A percentile compares a stretch with the other conserved stretches of the same genome.
These are phyloP conservation scores for Pygmarrhopalites habei DNA, from an alignment of 1,140 invertebrate species.

Conservation along the genomic window DNA sequence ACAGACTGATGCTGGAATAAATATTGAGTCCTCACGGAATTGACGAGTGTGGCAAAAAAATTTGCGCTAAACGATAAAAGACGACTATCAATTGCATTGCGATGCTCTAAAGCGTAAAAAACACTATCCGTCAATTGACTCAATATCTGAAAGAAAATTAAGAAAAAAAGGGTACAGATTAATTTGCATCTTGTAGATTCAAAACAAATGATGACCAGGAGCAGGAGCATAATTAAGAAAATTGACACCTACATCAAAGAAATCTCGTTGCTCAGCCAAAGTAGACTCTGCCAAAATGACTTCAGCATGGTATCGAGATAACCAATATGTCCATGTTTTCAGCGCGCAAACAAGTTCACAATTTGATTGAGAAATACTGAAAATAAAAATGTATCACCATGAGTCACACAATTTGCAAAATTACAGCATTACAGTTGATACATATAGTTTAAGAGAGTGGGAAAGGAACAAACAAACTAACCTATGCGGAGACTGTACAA, in stretches of 20 bases:
- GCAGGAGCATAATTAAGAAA: no score
- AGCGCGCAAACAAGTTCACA: constrained; percentile 59
- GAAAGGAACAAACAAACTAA: no score
- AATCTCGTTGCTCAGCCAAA: constrained; percentile 25
- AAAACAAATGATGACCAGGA: no score
- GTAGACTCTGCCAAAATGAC: constrained; percentile 31
- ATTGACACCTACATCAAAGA: no score
- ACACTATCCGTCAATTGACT: constrained; percentile 21
- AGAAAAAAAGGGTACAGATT: no score
- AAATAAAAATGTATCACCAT: no score
- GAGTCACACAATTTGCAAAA: no score
- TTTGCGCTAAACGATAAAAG: constrained; percentile 23
- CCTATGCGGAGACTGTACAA: constrained; percentile 21
- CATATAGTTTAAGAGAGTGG: no score
- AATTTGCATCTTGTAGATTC: no score
- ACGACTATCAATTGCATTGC: constrained; percentile 9
- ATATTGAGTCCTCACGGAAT: constrained; percentile 34
- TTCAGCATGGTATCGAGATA: constrained; percentile 43
- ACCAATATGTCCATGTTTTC: constrained; percentile 60
- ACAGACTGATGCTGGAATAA: constrained; percentile 25
- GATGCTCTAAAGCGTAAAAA: constrained; percentile 31
- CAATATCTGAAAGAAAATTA: constrained; percentile 33
- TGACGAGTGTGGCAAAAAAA: constrained; percentile 33
- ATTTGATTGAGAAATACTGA: constrained; percentile 49
- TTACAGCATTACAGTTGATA: no score